These are phyloP conservation scores for Drosophila arizonae DNA, from an alignment of 1,140 invertebrate species.

Conservation along the genomic window DNA sequence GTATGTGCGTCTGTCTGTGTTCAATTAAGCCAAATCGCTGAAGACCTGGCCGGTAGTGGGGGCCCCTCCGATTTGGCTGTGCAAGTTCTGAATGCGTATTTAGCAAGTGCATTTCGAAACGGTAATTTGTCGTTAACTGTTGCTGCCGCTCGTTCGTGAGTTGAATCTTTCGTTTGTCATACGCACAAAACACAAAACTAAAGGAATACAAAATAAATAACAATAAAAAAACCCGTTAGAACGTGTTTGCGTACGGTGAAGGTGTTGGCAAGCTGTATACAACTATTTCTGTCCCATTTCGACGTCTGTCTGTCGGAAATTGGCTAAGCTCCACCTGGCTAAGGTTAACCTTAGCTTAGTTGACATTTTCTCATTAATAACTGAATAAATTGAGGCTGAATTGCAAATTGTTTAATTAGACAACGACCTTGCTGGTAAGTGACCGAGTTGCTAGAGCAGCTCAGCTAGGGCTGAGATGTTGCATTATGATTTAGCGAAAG, in stretches of 20 bases:
- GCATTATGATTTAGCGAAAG: background rate
- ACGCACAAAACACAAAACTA: constrained; percentile 6
- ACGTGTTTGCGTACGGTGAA: constrained; percentile 29
- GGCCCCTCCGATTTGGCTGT: constrained; percentile 52
- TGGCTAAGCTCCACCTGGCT: constrained; percentile 18
- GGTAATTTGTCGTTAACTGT: constrained; percentile 74
- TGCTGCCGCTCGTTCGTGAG: constrained; percentile 59
- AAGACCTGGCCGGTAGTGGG: constrained; percentile 29
- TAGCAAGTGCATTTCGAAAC: constrained; percentile 76
- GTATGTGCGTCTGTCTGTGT: constrained; percentile 29
- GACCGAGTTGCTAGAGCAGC: constrained; percentile 8
- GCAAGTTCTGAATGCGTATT: constrained; percentile 59
- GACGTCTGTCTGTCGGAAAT: constrained; percentile 39
- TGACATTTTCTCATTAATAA: constrained; percentile 14
- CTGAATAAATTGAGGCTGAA: constrained; percentile 49
- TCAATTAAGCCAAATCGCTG: constrained; percentile 27
- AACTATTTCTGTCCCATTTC: constrained; percentile 37
- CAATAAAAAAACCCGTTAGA: constrained; percentile 58
- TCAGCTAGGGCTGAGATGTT: constrained; percentile 3
- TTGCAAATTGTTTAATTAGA: constrained; percentile 50
- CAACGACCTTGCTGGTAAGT: constrained; percentile 5
- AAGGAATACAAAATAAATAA: background rate
- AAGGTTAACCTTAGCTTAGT: constrained; percentile 40
- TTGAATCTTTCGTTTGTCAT: constrained; percentile 62
- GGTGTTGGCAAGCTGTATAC: background rate